A percentile compares a stretch with the other conserved stretches of the same genome.
phyloP scores from a whole-genome alignment of 2,888 invertebrate species.

The Cantharis rustica region DNA sequence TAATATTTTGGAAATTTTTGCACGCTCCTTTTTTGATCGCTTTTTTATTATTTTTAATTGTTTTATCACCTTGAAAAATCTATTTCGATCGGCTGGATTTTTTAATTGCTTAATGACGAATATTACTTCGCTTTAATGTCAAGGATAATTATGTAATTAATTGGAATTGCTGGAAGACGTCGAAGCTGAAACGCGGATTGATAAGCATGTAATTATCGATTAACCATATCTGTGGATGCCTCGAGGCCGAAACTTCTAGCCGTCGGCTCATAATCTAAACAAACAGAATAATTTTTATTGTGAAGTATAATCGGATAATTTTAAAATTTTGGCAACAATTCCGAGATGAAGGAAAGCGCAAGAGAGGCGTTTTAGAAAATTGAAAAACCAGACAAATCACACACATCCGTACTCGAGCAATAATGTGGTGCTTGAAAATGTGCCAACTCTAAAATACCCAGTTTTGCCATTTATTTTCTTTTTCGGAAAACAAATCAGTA shows the following conservation, averaged over 20 bases:
- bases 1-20: neutral
- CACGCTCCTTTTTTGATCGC: neutral
- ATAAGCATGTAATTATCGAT: neutral
- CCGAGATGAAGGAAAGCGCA: neutral
- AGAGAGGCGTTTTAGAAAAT: neutral
- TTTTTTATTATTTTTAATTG: neutral
- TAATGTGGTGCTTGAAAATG: neutral
- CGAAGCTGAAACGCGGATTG: neutral
- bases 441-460: neutral
- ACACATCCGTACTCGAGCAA: neutral
- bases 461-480: neutral
- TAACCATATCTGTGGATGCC: neutral
- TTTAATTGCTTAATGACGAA: neutral
- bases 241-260: neutral
- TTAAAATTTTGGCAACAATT: neutral
- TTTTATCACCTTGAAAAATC: neutral
- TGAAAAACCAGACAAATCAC: neutral
- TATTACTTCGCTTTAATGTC: neutral
- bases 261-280: neutral
- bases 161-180: neutral
- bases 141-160: neutral
- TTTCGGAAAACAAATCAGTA: neutral
- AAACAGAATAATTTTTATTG: neutral
- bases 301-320: neutral
- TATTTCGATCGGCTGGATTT: neutral